A percentile compares a stretch with the other conserved stretches of the same genome.
Evolutionary conservation across 2,113 vertebrate genomes (phyloP).

Genomic region (Chroicocephalus ridibundus): DNA sequence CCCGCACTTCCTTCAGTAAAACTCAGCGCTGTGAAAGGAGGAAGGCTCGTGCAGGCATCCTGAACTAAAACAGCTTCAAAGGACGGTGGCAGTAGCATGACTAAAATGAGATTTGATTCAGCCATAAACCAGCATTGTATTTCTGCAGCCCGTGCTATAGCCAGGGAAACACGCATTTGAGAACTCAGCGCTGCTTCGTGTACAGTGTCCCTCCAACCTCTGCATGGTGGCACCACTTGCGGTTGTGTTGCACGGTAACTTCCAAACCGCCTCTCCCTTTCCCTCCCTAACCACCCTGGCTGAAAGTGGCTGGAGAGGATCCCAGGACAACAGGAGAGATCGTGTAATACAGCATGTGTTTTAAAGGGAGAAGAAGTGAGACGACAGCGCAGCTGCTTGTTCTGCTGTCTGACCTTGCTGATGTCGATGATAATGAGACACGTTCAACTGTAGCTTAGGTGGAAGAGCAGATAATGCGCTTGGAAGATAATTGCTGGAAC

Average conservation of each 20-base stretch:
- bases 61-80: background rate
- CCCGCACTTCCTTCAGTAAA: background rate
- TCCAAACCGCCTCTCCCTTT: rapidly evolving
- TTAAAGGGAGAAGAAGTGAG: background rate
- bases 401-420: background rate
- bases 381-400: background rate
- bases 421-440: background rate
- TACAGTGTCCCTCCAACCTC: background rate
- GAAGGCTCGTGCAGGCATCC: background rate
- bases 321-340: background rate
- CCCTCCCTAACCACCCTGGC: background rate
- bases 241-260: background rate
- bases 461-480: background rate
- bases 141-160: background rate
- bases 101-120: background rate
- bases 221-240: background rate
- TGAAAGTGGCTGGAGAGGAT: background rate
- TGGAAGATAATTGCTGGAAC: background rate
- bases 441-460: background rate
- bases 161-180: background rate
- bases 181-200: rapidly evolving
- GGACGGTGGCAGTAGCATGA: background rate
- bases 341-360: rapidly evolving
- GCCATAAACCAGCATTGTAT: background rate
- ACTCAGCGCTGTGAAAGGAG: background rate